phyloP scores from a whole-genome alignment of 2,113 vertebrate genomes.

The Oryctolagus cuniculus region mOryCun1.1 NC_091434.1:114972501-114973000 shows the following conservation, averaged over 20 bases:
- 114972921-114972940: background rate
- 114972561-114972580: background rate
- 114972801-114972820: background rate
- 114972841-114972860: background rate
- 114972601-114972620: background rate
- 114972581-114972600: background rate
- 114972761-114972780: background rate
- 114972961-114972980: background rate
- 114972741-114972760: background rate
- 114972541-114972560: background rate
- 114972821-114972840: background rate
- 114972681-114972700: background rate
- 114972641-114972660: background rate
- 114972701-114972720: background rate
- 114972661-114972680: background rate
- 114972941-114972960: background rate
- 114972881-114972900: background rate
- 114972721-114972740: background rate
- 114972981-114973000: background rate
- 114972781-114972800: background rate
- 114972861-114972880: background rate
- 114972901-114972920: background rate
- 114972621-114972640: background rate
- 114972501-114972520: background rate
- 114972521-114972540: background rate